Base-by-base conservation (phyloP, 2,113 vertebrate genomes). In the Alligator mississippiensis region DNA sequence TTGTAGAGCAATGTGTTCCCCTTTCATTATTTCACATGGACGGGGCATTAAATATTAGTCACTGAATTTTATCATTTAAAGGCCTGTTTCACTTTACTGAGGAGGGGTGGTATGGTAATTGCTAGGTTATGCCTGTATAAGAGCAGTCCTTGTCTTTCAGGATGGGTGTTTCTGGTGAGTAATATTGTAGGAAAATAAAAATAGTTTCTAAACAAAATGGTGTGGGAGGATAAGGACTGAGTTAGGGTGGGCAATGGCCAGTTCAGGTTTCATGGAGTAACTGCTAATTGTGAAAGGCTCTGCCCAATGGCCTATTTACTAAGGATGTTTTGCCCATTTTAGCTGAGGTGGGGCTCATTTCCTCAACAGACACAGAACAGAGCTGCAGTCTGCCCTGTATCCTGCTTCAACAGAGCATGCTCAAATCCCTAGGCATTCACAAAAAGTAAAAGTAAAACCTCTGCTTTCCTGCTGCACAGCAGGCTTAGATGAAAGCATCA, bases 271-370 rank as follows among this genome's bases (percentile, higher is more conserved):
- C 80, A 85, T 0, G 2, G 89, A 93, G 91, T 92, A 94, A 95
- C 95, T 95, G 85, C 95, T 97, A 94, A 97, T 94, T 96, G 95
- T 94, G 90, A 94, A 97, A 96, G 80, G 91, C 89, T 91, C 91
- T 94, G 96, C 95, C 94, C 90, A 94, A 19, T 80, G 80, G 96
- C 95, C 93, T 97, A 95, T 98, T 97, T 97, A 97, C 96, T 88
- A 96, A 96, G 94, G 95, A 94, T 96, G 96, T 97, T 97, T 96
- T 97, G 94, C 92, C 97, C 96, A 93, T 93, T 95, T 97, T 97
- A 96, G 94, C 94, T 89, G 93, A 97, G 97, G 97, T 97, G 97
- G 97, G 97, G 98, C 92, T 96, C 97, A 78, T 95, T 98, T 98
- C 97, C 97, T 97, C 88, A 87, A 97, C 93, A 97, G 96, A 97